phyloP scores from a whole-genome alignment of 2,797 vertebrate genomes.

The Linurgus olivaceus region DNA sequence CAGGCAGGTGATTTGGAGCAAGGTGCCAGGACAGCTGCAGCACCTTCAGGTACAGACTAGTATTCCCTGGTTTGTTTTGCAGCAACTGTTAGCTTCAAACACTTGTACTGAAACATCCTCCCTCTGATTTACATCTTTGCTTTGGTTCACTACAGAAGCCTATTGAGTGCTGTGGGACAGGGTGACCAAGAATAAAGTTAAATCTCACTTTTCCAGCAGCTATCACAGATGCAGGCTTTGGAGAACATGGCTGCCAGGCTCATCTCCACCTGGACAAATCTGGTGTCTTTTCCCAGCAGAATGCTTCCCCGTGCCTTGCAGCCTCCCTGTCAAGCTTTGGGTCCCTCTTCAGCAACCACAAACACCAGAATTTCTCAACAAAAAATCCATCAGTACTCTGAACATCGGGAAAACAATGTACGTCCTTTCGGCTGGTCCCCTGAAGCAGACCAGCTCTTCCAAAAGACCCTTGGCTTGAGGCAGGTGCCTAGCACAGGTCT shows the following conservation, averaged over 20 bases:
- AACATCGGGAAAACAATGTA: rapidly evolving
- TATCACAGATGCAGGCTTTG: neutral
- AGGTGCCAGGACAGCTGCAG: neutral
- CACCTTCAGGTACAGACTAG: neutral
- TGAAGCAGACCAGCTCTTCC: neutral
- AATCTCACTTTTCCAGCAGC: neutral
- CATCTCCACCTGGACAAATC: neutral
- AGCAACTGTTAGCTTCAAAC: neutral
- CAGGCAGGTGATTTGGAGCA: neutral
- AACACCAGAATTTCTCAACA: neutral
- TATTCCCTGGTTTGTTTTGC: neutral
- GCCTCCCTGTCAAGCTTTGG: neutral
- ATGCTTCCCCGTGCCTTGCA: neutral
- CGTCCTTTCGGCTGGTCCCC: neutral
- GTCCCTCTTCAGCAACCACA: neutral
- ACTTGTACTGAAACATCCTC: neutral
- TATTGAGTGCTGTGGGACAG: neutral
- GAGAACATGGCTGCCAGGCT: neutral
- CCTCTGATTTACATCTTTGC: neutral
- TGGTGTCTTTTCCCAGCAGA: neutral
- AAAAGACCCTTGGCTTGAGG: neutral
- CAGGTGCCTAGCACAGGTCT: neutral
- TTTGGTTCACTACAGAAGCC: neutral
- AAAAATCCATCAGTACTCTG: neutral
- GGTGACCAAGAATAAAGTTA: neutral